Percentiles rank a stretch among this genome's conserved stretches.
Conservation (phyloP, 2,888 invertebrate species). For the Sinelater perroti region DNA sequence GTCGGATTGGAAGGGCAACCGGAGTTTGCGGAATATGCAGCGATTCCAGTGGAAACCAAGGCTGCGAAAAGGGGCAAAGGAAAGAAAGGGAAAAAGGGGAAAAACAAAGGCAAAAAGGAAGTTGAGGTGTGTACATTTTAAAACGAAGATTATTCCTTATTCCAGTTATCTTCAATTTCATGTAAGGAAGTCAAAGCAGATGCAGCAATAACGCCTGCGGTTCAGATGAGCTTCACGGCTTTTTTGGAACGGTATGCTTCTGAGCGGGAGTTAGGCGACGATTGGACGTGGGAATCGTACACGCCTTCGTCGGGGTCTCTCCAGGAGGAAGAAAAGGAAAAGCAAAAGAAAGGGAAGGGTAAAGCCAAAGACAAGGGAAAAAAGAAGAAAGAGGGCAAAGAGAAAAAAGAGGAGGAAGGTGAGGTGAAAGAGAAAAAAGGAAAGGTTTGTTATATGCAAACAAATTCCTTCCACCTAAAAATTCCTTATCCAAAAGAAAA, state of each 20-base stretch:
- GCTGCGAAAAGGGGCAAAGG: not conserved
- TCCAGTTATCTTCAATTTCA: not conserved
- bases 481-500: slow-evolving; percentile 1
- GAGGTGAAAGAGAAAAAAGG: not conserved
- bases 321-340: slow-evolving; percentile 1
- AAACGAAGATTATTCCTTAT: not conserved
- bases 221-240: not conserved
- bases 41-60: not conserved
- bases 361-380: slow-evolving; percentile 21
- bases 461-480: no score
- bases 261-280: not conserved
- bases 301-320: not conserved
- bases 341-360: not conserved
- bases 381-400: slow-evolving; percentile 15
- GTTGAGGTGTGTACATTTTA: not conserved
- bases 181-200: not conserved
- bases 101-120: not conserved
- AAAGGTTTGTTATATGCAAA: not conserved
- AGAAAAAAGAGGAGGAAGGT: slow-evolving; percentile 12
- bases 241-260: not conserved
- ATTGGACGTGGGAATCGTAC: slow-evolving; percentile 27
- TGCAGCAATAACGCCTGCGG: not conserved
- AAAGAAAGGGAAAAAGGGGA: not conserved
- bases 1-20: no score
- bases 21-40: no score